Base-by-base conservation (phyloP, 1,140 invertebrate genomes). In the Saccostrea echinata region DNA sequence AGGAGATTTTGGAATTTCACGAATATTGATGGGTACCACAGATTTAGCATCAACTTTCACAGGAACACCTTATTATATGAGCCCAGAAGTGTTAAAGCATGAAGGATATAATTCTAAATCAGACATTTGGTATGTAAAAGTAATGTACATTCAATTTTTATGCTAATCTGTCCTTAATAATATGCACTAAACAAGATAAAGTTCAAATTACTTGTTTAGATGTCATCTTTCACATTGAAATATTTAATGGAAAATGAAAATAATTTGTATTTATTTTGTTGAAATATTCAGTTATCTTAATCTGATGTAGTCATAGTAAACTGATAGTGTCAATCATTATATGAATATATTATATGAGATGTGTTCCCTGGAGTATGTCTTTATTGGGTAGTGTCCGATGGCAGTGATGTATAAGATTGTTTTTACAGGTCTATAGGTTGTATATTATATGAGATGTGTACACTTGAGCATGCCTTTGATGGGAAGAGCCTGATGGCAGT, bases 101-200 rank as follows among this genome's bases (percentile, higher is more conserved):
- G 94, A 95, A 89, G 94, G 94, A 0, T 95, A 95, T 90, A 94
- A 95, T 84, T 94, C 93, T 52, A 94, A 94, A 84, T 94, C 94
- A 27, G 94, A 95, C 91, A 91, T 95, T 21, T 95, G 94, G 94
- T 94, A 89, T 4, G 43, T 51, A 1, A 68, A 43, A n/a, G n/a
- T n/a, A n/a, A 4, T n/a, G 33, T 85, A 12, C 35, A 0, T 35
- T 18, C 13, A 6, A 35, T 33, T 35, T 35, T 82, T 11, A 82
- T 35, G 27, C 33, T 16, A n/a, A n/a, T n/a, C n/a, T n/a, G n/a
- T n/a, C n/a, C n/a, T n/a, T n/a, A n/a, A n/a, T n/a, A n/a, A n/a
- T n/a, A n/a, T n/a, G n/a, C n/a, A n/a, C n/a, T n/a, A n/a, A n/a
- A n/a, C n/a, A n/a, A n/a, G n/a, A n/a, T n/a, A n/a, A n/a, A n/a